A percentile compares a stretch with the other conserved stretches of the same genome.
Conservation (phyloP, 2,113 vertebrate species). For the Chaetodon trifascialis region DNA sequence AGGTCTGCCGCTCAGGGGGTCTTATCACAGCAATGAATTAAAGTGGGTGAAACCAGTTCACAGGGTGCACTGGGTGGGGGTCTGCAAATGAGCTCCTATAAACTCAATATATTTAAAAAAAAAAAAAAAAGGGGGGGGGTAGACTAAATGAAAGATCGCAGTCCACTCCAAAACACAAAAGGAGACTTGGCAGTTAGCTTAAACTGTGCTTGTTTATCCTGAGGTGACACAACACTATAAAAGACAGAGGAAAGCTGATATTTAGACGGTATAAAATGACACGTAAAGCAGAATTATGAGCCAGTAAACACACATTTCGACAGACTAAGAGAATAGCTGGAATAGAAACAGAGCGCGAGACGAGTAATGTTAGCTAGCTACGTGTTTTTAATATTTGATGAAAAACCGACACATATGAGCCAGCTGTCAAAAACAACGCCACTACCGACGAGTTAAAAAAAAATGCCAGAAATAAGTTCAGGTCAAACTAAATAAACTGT, state of each 20-base stretch:
- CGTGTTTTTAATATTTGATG: constrained; percentile 38
- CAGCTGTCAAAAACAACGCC: constrained; percentile 5
- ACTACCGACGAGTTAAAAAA: neutral
- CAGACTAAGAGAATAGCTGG: too few relatives aligned
- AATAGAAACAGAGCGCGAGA: neutral
- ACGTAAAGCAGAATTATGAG: neutral
- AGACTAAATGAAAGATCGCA: neutral
- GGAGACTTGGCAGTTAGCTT: neutral
- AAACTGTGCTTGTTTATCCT: constrained; percentile 18
- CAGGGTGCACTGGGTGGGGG: neutral
- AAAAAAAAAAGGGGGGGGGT: too few relatives aligned
- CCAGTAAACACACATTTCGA: neutral
- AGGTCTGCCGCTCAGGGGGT: constrained; percentile 1
- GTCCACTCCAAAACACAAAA: neutral
- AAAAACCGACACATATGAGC: neutral
- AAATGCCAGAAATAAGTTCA: neutral
- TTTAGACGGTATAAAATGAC: neutral
- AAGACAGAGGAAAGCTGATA: neutral
- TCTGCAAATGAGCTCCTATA: neutral
- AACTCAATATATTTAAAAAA: neutral
- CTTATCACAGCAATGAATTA: constrained; percentile 24
- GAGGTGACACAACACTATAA: constrained; percentile 6
- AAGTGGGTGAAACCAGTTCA: constrained; percentile 10
- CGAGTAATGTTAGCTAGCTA: neutral
- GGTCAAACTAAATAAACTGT: neutral